Conservation (phyloP, 2,113 vertebrate species). For the Zingel zingel region DNA sequence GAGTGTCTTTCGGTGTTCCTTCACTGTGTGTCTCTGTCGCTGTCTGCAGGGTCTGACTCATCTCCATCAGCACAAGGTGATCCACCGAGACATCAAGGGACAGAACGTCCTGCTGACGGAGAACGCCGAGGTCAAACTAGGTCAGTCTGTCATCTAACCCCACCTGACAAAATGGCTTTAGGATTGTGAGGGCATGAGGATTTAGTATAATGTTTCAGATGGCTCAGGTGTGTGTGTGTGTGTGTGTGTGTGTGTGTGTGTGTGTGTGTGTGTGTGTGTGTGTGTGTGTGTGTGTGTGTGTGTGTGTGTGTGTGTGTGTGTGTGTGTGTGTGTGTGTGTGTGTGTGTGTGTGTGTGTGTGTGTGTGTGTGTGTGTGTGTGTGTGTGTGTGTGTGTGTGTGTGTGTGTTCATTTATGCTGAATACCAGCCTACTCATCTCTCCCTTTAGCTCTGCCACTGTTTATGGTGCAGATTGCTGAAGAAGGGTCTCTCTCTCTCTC, state of each 20-base stretch:
- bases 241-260: not conserved
- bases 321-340: conserved; percentile 6
- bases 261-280: conserved; percentile 1
- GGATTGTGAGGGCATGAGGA: conserved; percentile 23
- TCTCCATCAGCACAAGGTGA: conserved; percentile 93
- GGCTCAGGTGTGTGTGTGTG: conserved; percentile 4
- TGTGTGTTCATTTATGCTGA: conserved; percentile 53
- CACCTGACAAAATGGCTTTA: conserved; percentile 33
- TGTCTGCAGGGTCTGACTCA: conserved; percentile 89
- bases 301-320: not conserved
- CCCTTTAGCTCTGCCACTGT: conserved; percentile 50
- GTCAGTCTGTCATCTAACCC: conserved; percentile 77
- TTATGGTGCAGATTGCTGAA: conserved; percentile 54
- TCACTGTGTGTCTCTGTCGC: conserved; percentile 42
- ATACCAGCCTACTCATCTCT: conserved; percentile 55
- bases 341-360: conserved; percentile 1
- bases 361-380: not conserved
- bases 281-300: not conserved
- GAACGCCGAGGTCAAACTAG: conserved; percentile 93
- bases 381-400: conserved; percentile 23
- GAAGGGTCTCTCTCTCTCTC: conserved; percentile 28
- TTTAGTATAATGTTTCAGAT: conserved; percentile 49
- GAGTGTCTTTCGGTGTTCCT: conserved; percentile 3
- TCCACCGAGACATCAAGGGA: conserved; percentile 95
- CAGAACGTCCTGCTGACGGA: conserved; percentile 94